These are phyloP conservation scores for Anomalospiza imberbis DNA, from an alignment of 2,797 vertebrate genomes.

Conservation along the genomic window DNA sequence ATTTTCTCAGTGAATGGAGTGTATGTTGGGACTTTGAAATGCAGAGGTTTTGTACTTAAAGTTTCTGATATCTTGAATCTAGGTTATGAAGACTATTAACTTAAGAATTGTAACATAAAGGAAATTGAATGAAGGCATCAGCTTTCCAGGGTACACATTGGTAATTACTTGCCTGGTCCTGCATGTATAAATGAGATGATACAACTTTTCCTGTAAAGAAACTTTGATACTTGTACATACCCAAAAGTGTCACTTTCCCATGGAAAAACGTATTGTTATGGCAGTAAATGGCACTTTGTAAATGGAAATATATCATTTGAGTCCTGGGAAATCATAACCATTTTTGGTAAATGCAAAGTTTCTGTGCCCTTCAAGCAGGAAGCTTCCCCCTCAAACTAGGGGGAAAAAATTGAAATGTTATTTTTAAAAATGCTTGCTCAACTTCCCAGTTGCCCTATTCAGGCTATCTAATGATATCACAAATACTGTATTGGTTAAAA, in stretches of 20 bases:
- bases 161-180: neutral
- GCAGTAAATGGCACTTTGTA: neutral
- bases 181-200: neutral
- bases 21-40: neutral
- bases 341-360: neutral
- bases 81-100: neutral
- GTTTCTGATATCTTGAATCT: neutral
- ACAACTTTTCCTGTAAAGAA: neutral
- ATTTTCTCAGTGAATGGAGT: neutral
- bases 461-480: neutral
- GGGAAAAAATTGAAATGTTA: accelerated
- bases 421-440: neutral
- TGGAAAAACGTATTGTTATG: neutral
- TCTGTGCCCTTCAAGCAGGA: neutral
- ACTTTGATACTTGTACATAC: neutral
- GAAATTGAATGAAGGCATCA: neutral
- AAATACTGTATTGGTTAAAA: neutral
- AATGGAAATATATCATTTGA: neutral
- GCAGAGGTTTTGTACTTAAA: neutral
- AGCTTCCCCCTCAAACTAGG: neutral
- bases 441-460: neutral
- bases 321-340: neutral
- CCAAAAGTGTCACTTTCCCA: neutral
- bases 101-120: neutral
- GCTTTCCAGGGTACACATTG: neutral